phyloP scores from a whole-genome alignment of 2,113 vertebrate genomes.

The Centropus unirufus region DNA sequence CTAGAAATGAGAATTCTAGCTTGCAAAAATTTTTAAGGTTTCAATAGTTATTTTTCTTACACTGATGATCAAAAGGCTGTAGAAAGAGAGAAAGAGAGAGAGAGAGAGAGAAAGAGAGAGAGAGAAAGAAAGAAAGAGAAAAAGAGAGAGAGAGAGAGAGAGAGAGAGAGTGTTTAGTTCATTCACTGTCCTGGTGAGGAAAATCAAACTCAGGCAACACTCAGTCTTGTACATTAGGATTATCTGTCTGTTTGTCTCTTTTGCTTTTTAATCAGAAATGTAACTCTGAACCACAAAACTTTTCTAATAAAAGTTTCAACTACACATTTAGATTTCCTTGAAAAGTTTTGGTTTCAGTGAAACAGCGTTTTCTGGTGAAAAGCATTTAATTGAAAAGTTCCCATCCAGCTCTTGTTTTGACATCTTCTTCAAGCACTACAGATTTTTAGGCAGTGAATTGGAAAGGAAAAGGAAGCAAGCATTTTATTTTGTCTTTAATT shows the following conservation, averaged over 20 bases:
- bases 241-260: not conserved
- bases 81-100: not conserved
- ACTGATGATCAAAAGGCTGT: not conserved
- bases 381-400: constrained; percentile 11
- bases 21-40: not conserved
- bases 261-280: not conserved
- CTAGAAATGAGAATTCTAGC: not conserved
- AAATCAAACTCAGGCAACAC: not conserved
- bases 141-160: not conserved
- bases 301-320: not conserved
- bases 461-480: not conserved
- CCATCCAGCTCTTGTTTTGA: not conserved
- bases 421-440: not conserved
- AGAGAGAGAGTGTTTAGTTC: not conserved
- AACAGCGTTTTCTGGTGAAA: constrained; percentile 29
- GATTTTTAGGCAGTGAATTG: not conserved
- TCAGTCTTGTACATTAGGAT: not conserved
- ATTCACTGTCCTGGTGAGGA: not conserved
- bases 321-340: not conserved
- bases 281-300: not conserved
- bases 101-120: not conserved
- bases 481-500: constrained; percentile 26
- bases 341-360: constrained; percentile 37
- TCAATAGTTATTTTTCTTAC: not conserved
- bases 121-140: not conserved